phyloP scores from a whole-genome alignment of 2,113 vertebrate genomes.

The Probosciger aterrimus region DNA sequence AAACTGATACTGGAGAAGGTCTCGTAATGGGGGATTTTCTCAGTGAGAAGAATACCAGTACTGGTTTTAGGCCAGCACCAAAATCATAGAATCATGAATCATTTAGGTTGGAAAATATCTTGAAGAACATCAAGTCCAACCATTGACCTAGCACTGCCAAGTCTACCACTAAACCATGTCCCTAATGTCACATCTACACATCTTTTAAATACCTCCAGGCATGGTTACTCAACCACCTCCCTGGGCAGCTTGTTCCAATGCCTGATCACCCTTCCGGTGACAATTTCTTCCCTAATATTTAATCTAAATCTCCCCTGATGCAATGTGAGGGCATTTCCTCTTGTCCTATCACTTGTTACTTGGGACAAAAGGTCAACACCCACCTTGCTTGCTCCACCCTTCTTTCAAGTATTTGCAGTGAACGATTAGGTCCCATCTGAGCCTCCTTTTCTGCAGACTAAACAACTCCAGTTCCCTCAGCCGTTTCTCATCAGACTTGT shows the following conservation, averaged over 20 bases:
- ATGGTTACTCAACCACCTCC: background rate
- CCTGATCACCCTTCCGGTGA: background rate
- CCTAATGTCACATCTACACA: background rate
- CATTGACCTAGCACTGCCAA: background rate
- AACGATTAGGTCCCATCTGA: background rate
- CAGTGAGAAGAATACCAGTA: background rate
- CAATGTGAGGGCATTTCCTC: background rate
- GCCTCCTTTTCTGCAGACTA: background rate
- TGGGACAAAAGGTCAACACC: background rate
- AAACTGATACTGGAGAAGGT: background rate
- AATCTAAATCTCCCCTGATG: background rate
- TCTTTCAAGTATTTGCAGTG: background rate
- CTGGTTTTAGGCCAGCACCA: background rate
- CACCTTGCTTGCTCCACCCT: background rate
- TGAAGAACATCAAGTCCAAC: background rate
- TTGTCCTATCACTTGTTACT: background rate
- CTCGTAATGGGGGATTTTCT: background rate
- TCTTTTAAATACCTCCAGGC: background rate
- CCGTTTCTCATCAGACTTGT: rapidly evolving
- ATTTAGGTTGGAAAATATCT: background rate
- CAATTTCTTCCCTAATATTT: background rate
- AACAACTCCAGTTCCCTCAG: background rate
- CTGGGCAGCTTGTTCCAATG: background rate
- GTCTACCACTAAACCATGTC: background rate
- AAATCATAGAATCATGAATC: background rate